Evolutionary conservation across 2,888 invertebrate species (phyloP).

Genomic region (Cancer borealis): DNA sequence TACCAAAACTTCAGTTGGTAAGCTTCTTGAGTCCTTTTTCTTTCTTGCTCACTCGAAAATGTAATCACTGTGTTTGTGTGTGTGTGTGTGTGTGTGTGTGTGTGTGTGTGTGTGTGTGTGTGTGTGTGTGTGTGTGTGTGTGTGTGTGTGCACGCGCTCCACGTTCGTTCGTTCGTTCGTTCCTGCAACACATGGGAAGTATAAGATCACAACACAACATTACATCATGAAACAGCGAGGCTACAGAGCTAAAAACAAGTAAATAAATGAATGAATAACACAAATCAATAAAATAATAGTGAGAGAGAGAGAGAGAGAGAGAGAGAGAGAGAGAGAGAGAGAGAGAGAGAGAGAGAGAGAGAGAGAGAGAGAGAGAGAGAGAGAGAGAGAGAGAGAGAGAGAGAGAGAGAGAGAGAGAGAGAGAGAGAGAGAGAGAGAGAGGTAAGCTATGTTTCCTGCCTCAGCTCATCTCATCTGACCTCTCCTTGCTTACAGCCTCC

Average conservation of each 20-base stretch:
- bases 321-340: not conserved
- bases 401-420: not conserved
- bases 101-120: conserved; percentile 51
- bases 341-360: not conserved
- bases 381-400: not conserved
- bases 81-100: conserved; percentile 14
- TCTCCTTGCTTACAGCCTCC: conserved; percentile 7
- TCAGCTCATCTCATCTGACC: not conserved
- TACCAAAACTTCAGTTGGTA: not conserved
- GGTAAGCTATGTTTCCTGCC: not conserved
- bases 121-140: conserved; percentile 47
- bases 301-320: not conserved
- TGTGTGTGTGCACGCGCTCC: not conserved
- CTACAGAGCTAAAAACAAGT: not conserved
- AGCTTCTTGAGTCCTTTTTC: not conserved
- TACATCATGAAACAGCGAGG: not conserved
- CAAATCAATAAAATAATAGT: not conserved
- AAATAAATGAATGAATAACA: not conserved
- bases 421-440: conserved; percentile 12
- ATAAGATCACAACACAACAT: not conserved
- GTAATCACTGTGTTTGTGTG: not conserved
- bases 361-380: not conserved
- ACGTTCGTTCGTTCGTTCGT: too few relatives aligned
- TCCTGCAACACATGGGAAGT: not conserved
- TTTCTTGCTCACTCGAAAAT: not conserved